Conservation (phyloP, 2,888 invertebrate genomes). For the Incurvaria masculella region DNA sequence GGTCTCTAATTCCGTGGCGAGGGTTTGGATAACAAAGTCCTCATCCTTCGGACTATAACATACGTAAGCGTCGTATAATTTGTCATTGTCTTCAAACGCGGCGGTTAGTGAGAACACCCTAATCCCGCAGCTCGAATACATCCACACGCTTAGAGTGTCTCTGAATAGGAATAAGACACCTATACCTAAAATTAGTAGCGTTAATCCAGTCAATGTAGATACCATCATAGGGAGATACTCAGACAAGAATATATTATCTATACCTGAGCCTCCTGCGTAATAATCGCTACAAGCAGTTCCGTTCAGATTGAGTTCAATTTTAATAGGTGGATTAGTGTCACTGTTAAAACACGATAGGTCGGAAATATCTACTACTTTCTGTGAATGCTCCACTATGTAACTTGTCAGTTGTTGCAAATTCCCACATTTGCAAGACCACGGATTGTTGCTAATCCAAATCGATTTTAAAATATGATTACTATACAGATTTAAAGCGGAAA, state of each 20-base stretch:
- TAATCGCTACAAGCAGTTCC: constrained; percentile 84
- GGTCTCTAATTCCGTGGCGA: constrained; percentile 83
- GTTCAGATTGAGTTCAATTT: constrained; percentile 77
- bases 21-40: constrained; percentile 82
- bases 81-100: constrained; percentile 76
- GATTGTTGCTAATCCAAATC: constrained; percentile 77
- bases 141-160: constrained; percentile 82
- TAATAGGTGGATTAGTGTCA: constrained; percentile 64
- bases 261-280: constrained; percentile 76
- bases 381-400: constrained; percentile 75
- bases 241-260: constrained; percentile 76
- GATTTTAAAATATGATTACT: constrained; percentile 65
- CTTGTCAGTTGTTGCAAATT: constrained; percentile 79
- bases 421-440: constrained; percentile 89
- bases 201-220: constrained; percentile 70
- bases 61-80: constrained; percentile 90
- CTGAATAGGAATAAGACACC: constrained; percentile 82
- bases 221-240: constrained; percentile 84
- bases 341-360: constrained; percentile 78
- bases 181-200: constrained; percentile 71
- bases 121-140: constrained; percentile 82
- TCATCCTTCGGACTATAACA: constrained; percentile 92
- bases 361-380: constrained; percentile 69
- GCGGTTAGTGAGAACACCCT: constrained; percentile 72
- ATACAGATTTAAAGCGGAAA: constrained; percentile 72